Percentiles rank a stretch among this genome's conserved stretches.
Evolutionary conservation across 37 sponge, comb jelly and placozoan species (phyloP).

Genomic region (Mnemiopsis leidyi): DNA sequence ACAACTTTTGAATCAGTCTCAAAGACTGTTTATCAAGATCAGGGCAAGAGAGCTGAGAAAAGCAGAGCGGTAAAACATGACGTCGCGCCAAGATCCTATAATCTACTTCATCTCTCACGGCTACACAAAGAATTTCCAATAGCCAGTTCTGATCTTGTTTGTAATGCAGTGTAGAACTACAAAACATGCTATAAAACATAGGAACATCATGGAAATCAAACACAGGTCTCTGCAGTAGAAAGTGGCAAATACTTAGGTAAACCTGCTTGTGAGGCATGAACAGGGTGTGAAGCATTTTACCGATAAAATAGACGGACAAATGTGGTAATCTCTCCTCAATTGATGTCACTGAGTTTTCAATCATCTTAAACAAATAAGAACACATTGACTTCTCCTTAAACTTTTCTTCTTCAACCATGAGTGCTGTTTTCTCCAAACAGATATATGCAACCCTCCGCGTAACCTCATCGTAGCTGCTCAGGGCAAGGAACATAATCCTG

Average conservation of each 20-base stretch:
- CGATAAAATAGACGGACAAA: slow-evolving; percentile 25
- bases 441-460: background rate
- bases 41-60: slow-evolving; percentile 27
- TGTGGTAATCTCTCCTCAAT: slow-evolving; percentile 32
- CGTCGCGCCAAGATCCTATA: background rate
- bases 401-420: slow-evolving; percentile 16
- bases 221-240: slow-evolving; percentile 28
- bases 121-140: background rate
- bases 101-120: slow-evolving; percentile 58
- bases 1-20: background rate
- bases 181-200: slow-evolving; percentile 57
- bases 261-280: slow-evolving; percentile 8
- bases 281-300: slow-evolving; percentile 1
- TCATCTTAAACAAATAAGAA: slow-evolving; percentile 2
- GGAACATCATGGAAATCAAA: slow-evolving; percentile 60
- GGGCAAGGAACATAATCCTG: slow-evolving; percentile 18
- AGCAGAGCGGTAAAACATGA: slow-evolving; percentile 23
- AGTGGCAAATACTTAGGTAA: slow-evolving; percentile 13
- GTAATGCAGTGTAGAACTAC: background rate
- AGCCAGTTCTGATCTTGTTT: slow-evolving; percentile 55
- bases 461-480: slow-evolving; percentile 1
- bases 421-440: background rate
- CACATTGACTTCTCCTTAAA: slow-evolving; percentile 58
- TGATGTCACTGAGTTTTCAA: background rate
- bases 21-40: background rate